Base-by-base conservation (phyloP, 1,140 invertebrate genomes). In the Drosophila mauritiana region DNA sequence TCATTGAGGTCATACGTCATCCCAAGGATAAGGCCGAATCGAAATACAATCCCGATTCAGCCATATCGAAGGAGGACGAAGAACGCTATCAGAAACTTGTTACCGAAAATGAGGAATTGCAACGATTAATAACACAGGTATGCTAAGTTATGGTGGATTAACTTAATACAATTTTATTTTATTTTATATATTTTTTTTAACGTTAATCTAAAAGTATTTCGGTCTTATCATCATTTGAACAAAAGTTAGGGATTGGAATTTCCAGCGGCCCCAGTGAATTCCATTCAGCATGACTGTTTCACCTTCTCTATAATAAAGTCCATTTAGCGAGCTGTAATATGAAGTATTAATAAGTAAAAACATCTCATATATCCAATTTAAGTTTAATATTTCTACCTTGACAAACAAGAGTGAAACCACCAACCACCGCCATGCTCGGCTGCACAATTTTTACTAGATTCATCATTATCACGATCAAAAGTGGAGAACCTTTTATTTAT, bases 91-190 rank as follows among this genome's bases (percentile, higher is more conserved):
- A 98, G 84, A 98, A 98, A 90, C 93, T 99, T n/a, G 93, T 99
- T 11, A 95, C 94, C 51, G 98, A 99, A 93, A 99, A 99, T 93
- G 98, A 99, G 89, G 97, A 99, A 92, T 94, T 99, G 49, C 98
- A 99, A 93, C 96, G 97, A 93, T 95, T 99, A 51, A 99, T 99
- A 89, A 95, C 97, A 78, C 96, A 96, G 94, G 98, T 98, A 92
- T 93, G 91, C 13, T 31, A 10, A 10, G 8, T 31, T 2, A 31
- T 31, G 27, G 27, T 31, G 0, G 27, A 31, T 31, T 31, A 31
- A 8, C 27, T 31, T 8, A 8, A 31, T 31, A 8, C 2, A 7
- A 10, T 7, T 7, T 5, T 27, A 27, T 7, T 7, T 27, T 27
- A 22, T 22, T 22, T 22, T 3, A 22, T 27, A n/a, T 27, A 1